These are phyloP conservation scores for Drosophila testacea DNA, from an alignment of 2,888 invertebrate genomes.

Conservation along the genomic window DNA sequence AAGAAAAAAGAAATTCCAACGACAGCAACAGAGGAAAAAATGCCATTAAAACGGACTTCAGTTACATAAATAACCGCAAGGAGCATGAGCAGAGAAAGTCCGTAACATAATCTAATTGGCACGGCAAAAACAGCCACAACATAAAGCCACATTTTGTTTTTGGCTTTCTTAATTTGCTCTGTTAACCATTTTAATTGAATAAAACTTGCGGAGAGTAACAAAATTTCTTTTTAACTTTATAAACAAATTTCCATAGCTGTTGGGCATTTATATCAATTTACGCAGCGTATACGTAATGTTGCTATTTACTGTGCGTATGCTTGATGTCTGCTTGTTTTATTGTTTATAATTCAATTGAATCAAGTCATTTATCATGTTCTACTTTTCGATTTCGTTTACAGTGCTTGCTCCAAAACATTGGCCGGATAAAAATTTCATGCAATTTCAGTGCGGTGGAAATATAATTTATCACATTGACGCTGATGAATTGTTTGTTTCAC, in stretches of 20 bases:
- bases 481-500: conserved; percentile 78
- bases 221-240: background rate
- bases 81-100: conserved; percentile 21
- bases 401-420: conserved; percentile 8
- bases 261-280: conserved; percentile 31
- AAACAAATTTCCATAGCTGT: conserved; percentile 13
- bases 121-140: conserved; percentile 22
- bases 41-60: conserved; percentile 49
- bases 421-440: conserved; percentile 63
- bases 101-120: conserved; percentile 58
- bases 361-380: conserved; percentile 68
- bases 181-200: conserved; percentile 47
- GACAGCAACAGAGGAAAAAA: conserved; percentile 17
- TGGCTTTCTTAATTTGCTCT: conserved; percentile 27
- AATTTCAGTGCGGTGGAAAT: conserved; percentile 64
- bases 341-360: conserved; percentile 77
- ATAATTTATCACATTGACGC: conserved; percentile 80
- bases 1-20: conserved; percentile 10
- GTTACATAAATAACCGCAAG: conserved; percentile 34
- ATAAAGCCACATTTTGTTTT: conserved; percentile 34
- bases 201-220: conserved; percentile 3
- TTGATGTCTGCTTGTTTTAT: conserved; percentile 44
- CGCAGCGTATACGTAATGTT: conserved; percentile 41
- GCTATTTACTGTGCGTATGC: conserved; percentile 46
- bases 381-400: conserved; percentile 53